A percentile compares a stretch with the other conserved stretches of the same genome.
Conservation (phyloP, 2,888 invertebrate species). For the Allophyes oxyacanthae region DNA sequence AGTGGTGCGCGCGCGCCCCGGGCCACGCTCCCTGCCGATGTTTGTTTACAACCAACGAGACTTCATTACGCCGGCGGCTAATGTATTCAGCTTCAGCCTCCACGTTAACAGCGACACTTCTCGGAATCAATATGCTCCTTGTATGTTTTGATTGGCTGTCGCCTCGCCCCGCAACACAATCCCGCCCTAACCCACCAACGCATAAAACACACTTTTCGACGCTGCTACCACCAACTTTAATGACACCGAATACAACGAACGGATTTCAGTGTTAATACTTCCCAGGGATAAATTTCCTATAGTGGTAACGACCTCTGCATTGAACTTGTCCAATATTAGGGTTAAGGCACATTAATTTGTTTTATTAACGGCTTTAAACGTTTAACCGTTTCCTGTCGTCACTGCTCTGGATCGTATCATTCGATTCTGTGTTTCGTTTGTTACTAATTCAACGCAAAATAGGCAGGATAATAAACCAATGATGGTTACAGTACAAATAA, state of each 20-base stretch:
- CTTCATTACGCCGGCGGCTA: slow-evolving; percentile 89
- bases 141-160: slow-evolving; percentile 89
- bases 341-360: slow-evolving; percentile 87
- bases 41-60: slow-evolving; percentile 89
- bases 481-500: slow-evolving; percentile 20
- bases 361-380: slow-evolving; percentile 86
- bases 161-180: slow-evolving; percentile 68
- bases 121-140: slow-evolving; percentile 90
- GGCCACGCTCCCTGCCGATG: slow-evolving; percentile 72
- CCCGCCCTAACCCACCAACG: slow-evolving; percentile 68
- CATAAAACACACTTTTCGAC: slow-evolving; percentile 77
- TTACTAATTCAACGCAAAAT: slow-evolving; percentile 44
- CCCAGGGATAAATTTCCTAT: slow-evolving; percentile 87
- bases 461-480: slow-evolving; percentile 36
- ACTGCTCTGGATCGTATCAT: slow-evolving; percentile 73
- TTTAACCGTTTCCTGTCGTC: slow-evolving; percentile 84
- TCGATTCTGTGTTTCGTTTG: slow-evolving; percentile 66
- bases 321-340: slow-evolving; percentile 89
- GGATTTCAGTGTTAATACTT: slow-evolving; percentile 89
- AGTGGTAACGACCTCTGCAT: slow-evolving; percentile 88
- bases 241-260: slow-evolving; percentile 88
- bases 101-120: slow-evolving; percentile 90
- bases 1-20: slow-evolving; percentile 83
- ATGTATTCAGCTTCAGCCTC: slow-evolving; percentile 90
- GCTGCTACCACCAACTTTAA: slow-evolving; percentile 73